A percentile compares a stretch with the other conserved stretches of the same genome.
phyloP scores from a whole-genome alignment of 1,140 invertebrate species.

The Drosophila burlai region DNA sequence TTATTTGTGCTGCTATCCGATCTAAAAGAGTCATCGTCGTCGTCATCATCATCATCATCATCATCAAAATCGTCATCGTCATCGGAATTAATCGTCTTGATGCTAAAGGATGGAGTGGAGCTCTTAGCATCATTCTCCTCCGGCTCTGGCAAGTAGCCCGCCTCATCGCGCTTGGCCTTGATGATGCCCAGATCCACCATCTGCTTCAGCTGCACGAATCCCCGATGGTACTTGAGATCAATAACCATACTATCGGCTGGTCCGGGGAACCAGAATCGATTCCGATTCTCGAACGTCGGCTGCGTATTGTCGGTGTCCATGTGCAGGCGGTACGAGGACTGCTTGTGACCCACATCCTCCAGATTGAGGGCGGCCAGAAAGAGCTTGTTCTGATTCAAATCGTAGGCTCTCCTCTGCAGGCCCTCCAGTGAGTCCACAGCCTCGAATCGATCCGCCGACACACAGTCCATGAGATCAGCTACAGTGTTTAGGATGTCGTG shows the following conservation, averaged over 20 bases:
- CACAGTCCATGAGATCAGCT: constrained; percentile 87
- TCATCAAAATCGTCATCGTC: constrained; percentile 5
- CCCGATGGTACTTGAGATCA: constrained; percentile 89
- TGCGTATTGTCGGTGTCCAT: constrained; percentile 90
- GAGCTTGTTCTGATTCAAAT: constrained; percentile 85
- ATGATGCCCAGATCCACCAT: constrained; percentile 88
- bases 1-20: constrained; percentile 3
- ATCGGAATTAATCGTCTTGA: constrained; percentile 35
- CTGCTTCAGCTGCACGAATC: constrained; percentile 89
- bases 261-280: constrained; percentile 89
- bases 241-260: constrained; percentile 88
- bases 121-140: neutral
- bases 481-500: constrained; percentile 77
- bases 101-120: constrained; percentile 20
- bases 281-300: constrained; percentile 87
- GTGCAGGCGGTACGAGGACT: constrained; percentile 87
- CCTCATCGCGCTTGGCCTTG: constrained; percentile 72
- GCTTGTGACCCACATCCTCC: constrained; percentile 65
- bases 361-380: constrained; percentile 80
- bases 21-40: constrained; percentile 42
- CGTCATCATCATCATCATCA: constrained; percentile 16
- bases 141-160: constrained; percentile 29
- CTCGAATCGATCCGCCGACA: constrained; percentile 87
- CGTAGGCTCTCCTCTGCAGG: constrained; percentile 86
- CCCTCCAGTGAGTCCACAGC: constrained; percentile 86